These are phyloP conservation scores for Branchinecta lynchi DNA, from an alignment of 1,140 invertebrate genomes.

Conservation along the genomic window DNA sequence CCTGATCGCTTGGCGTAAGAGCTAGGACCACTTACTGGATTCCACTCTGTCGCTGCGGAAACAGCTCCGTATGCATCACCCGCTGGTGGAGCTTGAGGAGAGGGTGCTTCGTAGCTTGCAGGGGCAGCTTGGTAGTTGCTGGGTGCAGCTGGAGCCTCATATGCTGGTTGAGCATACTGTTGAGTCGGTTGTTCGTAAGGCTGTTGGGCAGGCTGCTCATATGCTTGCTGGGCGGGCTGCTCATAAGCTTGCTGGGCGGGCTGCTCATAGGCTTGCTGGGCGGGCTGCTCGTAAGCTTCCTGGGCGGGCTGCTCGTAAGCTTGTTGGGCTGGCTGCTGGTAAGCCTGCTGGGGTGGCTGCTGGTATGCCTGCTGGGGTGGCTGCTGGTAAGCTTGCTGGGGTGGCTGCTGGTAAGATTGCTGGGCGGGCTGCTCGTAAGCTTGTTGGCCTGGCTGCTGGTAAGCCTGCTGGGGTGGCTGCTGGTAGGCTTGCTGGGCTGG, in stretches of 20 bases:
- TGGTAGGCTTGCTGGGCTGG: slow-evolving; percentile 12
- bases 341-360: slow-evolving; percentile 14
- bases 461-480: slow-evolving; percentile 6
- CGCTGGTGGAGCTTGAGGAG: not conserved
- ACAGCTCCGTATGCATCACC: not conserved
- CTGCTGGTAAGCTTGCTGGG: slow-evolving; percentile 15
- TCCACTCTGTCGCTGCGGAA: not conserved
- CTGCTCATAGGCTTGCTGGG: slow-evolving; percentile 20
- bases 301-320: slow-evolving; percentile 21
- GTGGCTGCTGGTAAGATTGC: slow-evolving; percentile 15
- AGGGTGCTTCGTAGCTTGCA: not conserved
- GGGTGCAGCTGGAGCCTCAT: not conserved
- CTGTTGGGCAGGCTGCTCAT: not conserved
- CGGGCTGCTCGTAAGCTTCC: slow-evolving; percentile 21
- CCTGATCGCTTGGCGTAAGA: not conserved
- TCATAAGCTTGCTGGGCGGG: slow-evolving; percentile 9
- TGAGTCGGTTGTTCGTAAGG: not conserved
- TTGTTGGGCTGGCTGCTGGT: slow-evolving; percentile 13
- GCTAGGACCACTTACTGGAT: slow-evolving; percentile 1
- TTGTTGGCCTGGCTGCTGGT: slow-evolving; percentile 17
- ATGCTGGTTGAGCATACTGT: not conserved
- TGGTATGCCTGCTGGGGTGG: slow-evolving; percentile 14
- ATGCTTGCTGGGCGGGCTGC: not conserved
- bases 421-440: not conserved
- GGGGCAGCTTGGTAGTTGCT: not conserved